A percentile compares a stretch with the other conserved stretches of the same genome.
Evolutionary conservation across 2,888 invertebrate species (phyloP).

Genomic region (Macrosiphum euphorbiae): DNA sequence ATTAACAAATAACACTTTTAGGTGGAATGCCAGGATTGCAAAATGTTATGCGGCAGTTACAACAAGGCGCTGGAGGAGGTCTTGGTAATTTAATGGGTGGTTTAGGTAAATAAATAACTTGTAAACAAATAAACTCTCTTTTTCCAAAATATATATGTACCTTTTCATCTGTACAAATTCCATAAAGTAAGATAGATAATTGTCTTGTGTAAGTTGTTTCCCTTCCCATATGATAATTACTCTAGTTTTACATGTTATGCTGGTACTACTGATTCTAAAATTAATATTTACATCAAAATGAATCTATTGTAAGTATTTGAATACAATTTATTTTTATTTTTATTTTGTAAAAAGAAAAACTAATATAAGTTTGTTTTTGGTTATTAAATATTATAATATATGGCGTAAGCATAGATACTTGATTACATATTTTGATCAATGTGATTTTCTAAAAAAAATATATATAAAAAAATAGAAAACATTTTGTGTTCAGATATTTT

Average conservation of each 20-base stretch:
- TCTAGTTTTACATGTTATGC: conserved; percentile 1
- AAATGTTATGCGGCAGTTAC: conserved; percentile 97
- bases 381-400: conserved; percentile 42
- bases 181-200: conserved; percentile 31
- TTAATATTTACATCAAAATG: neutral
- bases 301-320: conserved; percentile 21
- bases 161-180: conserved; percentile 54
- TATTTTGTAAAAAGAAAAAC: conserved; percentile 58
- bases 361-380: conserved; percentile 54
- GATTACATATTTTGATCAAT: conserved; percentile 31
- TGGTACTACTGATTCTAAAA: neutral
- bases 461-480: neutral
- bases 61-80: conserved; percentile 75
- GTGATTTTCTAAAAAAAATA: conserved; percentile 31
- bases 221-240: neutral
- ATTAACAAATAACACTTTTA: conserved; percentile 72
- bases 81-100: conserved; percentile 75
- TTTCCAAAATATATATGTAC: conserved; percentile 19
- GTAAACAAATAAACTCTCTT: conserved; percentile 14
- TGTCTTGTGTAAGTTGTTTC: neutral
- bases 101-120: conserved; percentile 70
- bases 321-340: conserved; percentile 28
- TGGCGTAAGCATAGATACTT: neutral
- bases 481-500: neutral
- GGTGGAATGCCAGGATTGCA: conserved; percentile 97